Percentiles rank a stretch among this genome's conserved stretches.
Evolutionary conservation across 2,888 invertebrate species (phyloP).

Genomic region (Drosophila cognata): DNA sequence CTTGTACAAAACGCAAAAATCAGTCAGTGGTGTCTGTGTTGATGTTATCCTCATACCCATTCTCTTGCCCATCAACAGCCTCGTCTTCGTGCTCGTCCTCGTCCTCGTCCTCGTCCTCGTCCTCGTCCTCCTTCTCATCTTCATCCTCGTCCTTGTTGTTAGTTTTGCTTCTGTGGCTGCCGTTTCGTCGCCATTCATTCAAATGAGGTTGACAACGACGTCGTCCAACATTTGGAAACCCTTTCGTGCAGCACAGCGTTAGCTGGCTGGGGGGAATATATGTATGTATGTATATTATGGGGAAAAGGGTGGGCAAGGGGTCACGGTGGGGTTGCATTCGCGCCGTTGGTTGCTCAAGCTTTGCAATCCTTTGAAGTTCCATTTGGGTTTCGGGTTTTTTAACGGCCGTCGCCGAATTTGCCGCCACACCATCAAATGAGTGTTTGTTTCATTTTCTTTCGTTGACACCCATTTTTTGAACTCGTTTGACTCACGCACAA

Average conservation of each 20-base stretch:
- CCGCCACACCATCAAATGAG: slow-evolving; percentile 48
- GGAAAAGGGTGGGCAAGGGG: not conserved
- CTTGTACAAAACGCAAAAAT: slow-evolving; percentile 67
- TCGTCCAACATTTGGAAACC: slow-evolving; percentile 71
- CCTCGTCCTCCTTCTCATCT: too few relatives aligned
- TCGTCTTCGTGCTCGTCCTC: not conserved
- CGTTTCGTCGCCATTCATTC: slow-evolving; percentile 51
- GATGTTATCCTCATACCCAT: slow-evolving; percentile 27
- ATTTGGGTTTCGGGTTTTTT: slow-evolving; percentile 21
- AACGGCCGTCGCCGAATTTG: slow-evolving; percentile 21
- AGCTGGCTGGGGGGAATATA: not conserved
- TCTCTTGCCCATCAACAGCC: not conserved
- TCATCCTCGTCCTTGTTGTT: slow-evolving; percentile 10
- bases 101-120: not conserved
- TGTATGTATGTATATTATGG: not conserved
- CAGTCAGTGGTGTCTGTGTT: slow-evolving; percentile 53
- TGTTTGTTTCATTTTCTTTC: slow-evolving; percentile 74
- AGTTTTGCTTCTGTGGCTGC: slow-evolving; percentile 18
- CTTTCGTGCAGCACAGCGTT: slow-evolving; percentile 59
- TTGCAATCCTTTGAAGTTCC: slow-evolving; percentile 68
- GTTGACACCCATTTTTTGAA: slow-evolving; percentile 72
- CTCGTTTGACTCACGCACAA: slow-evolving; percentile 39
- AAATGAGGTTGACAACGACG: slow-evolving; percentile 63
- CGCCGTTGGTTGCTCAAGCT: slow-evolving; percentile 35
- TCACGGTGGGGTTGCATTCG: slow-evolving; percentile 13